Conservation (phyloP, 1,140 invertebrate genomes). For the Antheraea mylitta region DNA sequence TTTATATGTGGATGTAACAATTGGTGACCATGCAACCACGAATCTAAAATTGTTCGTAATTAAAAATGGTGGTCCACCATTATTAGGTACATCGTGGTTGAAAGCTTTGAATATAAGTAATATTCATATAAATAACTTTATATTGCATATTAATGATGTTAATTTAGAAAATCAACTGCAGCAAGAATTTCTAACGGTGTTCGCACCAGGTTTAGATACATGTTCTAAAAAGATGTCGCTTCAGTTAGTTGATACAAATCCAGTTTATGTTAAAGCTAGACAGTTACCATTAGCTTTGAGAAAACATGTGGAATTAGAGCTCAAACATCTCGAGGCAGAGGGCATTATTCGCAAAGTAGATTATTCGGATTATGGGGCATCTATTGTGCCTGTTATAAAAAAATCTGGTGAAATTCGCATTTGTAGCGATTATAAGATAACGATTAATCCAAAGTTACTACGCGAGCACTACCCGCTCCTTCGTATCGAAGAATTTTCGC, state of each 20-base stretch:
- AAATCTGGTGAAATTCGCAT: constrained; percentile 33
- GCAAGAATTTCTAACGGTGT: too few relatives aligned
- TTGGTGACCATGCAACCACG: too few relatives aligned
- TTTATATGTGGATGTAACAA: constrained; percentile 1
- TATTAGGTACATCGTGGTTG: too few relatives aligned
- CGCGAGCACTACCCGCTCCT: constrained; percentile 36
- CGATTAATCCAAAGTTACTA: constrained; percentile 33
- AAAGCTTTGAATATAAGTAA: too few relatives aligned
- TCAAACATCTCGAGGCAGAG: constrained; percentile 24
- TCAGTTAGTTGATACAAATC: constrained; percentile 18
- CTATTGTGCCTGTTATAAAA: constrained; percentile 36
- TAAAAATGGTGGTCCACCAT: too few relatives aligned
- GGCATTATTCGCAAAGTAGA: constrained; percentile 30
- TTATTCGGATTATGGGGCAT: constrained; percentile 35
- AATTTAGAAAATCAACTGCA: too few relatives aligned
- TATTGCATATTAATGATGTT: too few relatives aligned
- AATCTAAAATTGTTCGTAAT: too few relatives aligned
- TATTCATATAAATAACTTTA: too few relatives aligned
- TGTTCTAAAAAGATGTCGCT: too few relatives aligned
- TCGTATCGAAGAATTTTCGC: constrained; percentile 47
- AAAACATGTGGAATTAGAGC: constrained; percentile 23
- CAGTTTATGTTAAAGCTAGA: constrained; percentile 29
- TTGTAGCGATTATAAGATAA: constrained; percentile 40
- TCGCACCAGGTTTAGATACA: too few relatives aligned
- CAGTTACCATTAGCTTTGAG: constrained; percentile 30